Conservation (phyloP, 2,888 invertebrate genomes). For the Drosophila formosana region DNA sequence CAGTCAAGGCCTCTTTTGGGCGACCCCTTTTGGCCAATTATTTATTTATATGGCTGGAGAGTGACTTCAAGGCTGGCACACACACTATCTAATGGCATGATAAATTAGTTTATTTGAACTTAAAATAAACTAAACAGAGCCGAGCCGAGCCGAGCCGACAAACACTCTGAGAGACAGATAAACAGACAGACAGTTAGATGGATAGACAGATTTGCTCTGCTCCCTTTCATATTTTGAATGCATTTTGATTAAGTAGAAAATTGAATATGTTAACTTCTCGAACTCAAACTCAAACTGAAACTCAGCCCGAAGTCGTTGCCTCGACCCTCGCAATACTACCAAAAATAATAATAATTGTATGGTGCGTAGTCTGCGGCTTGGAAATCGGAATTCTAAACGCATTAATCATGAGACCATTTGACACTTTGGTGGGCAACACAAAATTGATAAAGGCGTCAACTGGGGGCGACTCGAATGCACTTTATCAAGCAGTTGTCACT, state of each 20-base stretch:
- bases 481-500: conserved; percentile 68
- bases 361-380: background rate
- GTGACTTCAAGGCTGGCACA: conserved; percentile 64
- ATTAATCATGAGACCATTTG: conserved; percentile 70
- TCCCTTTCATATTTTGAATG: conserved; percentile 73
- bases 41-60: conserved; percentile 52
- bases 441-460: conserved; percentile 73
- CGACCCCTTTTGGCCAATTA: conserved; percentile 65
- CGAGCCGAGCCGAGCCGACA: conserved; percentile 26
- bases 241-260: conserved; percentile 78
- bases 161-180: conserved; percentile 19
- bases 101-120: conserved; percentile 74
- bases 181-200: background rate
- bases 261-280: conserved; percentile 71
- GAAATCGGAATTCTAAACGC: conserved; percentile 47
- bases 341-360: conserved; percentile 6
- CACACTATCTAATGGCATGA: conserved; percentile 73
- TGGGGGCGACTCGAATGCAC: conserved; percentile 64
- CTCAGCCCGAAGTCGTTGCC: background rate
- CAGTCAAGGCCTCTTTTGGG: conserved; percentile 47
- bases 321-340: conserved; percentile 34
- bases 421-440: conserved; percentile 55
- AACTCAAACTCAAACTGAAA: conserved; percentile 25
- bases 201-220: conserved; percentile 27
- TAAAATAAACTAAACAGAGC: conserved; percentile 59